These are phyloP conservation scores for Aphis gossypii DNA, from an alignment of 1,140 invertebrate species.

Conservation along the genomic window DNA sequence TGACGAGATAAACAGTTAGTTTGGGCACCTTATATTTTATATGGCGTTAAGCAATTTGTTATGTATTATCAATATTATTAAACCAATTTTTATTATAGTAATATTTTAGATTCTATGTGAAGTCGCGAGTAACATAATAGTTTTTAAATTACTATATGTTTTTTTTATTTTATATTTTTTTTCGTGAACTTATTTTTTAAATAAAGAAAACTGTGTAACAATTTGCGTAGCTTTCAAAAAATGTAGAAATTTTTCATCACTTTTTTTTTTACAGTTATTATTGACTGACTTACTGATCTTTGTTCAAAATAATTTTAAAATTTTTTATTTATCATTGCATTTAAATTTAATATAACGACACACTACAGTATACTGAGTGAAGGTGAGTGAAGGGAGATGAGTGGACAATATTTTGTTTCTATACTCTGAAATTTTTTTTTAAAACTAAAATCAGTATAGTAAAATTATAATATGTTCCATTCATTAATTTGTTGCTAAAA, in stretches of 20 bases:
- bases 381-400: neutral
- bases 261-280: neutral
- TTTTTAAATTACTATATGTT: neutral
- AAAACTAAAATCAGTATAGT: neutral
- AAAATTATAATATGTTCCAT: neutral
- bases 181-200: neutral
- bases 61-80: neutral
- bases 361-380: neutral
- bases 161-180: neutral
- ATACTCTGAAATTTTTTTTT: neutral
- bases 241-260: neutral
- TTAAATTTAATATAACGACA: neutral
- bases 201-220: neutral
- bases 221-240: neutral
- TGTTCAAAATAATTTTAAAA: neutral
- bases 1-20: neutral
- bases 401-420: too few relatives aligned
- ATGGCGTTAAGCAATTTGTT: neutral
- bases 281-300: neutral
- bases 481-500: neutral
- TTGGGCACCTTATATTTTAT: neutral
- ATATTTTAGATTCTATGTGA: neutral
- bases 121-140: neutral
- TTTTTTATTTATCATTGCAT: neutral
- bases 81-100: neutral